A percentile compares a stretch with the other conserved stretches of the same genome.
Evolutionary conservation across 2,888 invertebrate species (phyloP).

Genomic region (Drosophila kambysellisi): DNA sequence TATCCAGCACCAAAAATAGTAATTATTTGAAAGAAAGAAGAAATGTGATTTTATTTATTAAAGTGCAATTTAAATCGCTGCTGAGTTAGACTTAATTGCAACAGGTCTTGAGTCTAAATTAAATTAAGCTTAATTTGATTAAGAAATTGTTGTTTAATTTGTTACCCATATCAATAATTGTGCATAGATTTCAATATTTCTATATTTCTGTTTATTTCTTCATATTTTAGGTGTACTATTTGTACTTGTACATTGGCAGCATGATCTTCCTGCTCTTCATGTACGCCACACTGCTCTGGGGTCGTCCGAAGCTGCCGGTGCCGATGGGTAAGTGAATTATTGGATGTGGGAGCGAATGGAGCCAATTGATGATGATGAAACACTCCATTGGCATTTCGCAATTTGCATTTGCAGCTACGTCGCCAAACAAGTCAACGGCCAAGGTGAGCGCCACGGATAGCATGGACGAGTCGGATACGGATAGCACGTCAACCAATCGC

Average conservation of each 20-base stretch:
- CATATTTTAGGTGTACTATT: constrained; percentile 90
- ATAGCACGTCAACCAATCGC: constrained; percentile 83
- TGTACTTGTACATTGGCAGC: constrained; percentile 94
- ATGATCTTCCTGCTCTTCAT: constrained; percentile 94
- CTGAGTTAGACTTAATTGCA: not conserved
- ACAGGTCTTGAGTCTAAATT: not conserved
- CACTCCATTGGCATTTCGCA: not conserved
- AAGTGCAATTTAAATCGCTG: not conserved
- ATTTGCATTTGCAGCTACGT: constrained; percentile 67
- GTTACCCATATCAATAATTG: not conserved
- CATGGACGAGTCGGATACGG: constrained; percentile 87
- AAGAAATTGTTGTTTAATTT: not conserved
- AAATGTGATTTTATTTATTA: not conserved
- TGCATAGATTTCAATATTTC: not conserved
- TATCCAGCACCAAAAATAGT: not conserved
- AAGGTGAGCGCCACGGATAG: constrained; percentile 86
- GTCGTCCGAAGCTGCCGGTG: constrained; percentile 87
- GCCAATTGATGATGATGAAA: not conserved
- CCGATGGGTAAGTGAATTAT: constrained; percentile 86
- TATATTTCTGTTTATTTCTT: not conserved
- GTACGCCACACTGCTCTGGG: constrained; percentile 91
- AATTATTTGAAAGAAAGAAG: not conserved
- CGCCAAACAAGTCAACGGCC: constrained; percentile 81
- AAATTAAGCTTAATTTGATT: not conserved
- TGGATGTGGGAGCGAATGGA: not conserved